Conservation (phyloP, 2,888 invertebrate species). For the Perizoma affinitatum region DNA sequence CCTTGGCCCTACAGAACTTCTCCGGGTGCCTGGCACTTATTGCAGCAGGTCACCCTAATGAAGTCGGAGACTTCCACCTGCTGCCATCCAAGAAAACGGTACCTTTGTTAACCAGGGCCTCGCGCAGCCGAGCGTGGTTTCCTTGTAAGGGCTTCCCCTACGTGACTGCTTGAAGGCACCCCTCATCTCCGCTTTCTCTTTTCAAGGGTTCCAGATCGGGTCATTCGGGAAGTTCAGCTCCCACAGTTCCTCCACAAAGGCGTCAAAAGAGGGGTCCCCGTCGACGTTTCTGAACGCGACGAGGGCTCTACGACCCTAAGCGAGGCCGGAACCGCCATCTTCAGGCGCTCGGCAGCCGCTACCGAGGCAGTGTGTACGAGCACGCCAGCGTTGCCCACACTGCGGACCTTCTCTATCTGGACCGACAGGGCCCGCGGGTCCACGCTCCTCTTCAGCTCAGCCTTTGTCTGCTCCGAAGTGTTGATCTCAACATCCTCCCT, state of each 20-base stretch:
- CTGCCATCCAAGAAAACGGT: conserved; percentile 14
- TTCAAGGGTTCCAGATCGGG: conserved; percentile 1
- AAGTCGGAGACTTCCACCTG: conserved; percentile 8
- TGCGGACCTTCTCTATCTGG: background rate
- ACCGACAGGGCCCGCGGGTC: conserved; percentile 4
- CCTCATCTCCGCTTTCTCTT: background rate
- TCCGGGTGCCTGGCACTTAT: conserved; percentile 50
- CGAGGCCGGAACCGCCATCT: too few species aligned
- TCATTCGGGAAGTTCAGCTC: background rate
- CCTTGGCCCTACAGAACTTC: conserved; percentile 34
- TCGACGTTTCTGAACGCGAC: conserved; percentile 8
- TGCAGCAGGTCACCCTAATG: conserved; percentile 37
- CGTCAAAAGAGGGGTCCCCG: conserved; percentile 13
- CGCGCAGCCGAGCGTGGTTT: conserved; percentile 13
- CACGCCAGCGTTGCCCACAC: conserved; percentile 12
- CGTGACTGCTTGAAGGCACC: too few species aligned
- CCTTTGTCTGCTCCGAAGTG: conserved; percentile 13
- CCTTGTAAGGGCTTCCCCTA: conserved; percentile 10
- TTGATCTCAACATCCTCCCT: background rate
- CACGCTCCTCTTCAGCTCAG: background rate
- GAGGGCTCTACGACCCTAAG: conserved; percentile 13
- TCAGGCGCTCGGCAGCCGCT: too few species aligned
- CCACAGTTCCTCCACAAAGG: background rate
- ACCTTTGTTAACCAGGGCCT: background rate
- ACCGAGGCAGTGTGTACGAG: too few species aligned